These are phyloP conservation scores for Iphiclides podalirius DNA, from an alignment of 2,888 invertebrate genomes.

Conservation along the genomic window DNA sequence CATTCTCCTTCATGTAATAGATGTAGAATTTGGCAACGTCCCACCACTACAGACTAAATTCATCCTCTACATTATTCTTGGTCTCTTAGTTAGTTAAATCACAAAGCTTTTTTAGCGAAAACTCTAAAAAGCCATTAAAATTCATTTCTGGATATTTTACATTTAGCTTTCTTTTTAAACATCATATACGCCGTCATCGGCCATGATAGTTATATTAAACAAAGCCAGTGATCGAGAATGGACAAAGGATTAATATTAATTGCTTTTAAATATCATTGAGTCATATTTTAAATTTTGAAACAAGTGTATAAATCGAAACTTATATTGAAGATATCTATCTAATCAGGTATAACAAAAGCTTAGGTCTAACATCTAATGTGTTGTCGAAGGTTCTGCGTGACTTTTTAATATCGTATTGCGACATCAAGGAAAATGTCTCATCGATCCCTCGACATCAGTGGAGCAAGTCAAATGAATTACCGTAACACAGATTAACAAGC, in stretches of 20 bases:
- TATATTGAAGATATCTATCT: too few relatives aligned
- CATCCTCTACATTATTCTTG: slow-evolving; percentile 5
- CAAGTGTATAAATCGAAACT: too few relatives aligned
- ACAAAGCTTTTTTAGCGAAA: slow-evolving; percentile 13
- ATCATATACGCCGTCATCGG: neutral
- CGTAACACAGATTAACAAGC: slow-evolving; percentile 42
- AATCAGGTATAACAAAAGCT: slow-evolving; percentile 17
- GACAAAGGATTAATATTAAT: neutral
- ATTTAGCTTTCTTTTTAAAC: neutral
- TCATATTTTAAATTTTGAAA: too few relatives aligned
- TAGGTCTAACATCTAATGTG: slow-evolving; percentile 26
- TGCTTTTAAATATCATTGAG: too few relatives aligned
- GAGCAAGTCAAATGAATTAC: slow-evolving; percentile 79
- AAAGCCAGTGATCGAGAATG: neutral
- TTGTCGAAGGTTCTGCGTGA: slow-evolving; percentile 58
- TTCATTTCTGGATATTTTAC: neutral
- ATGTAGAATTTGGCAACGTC: slow-evolving; percentile 13
- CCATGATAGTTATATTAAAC: neutral
- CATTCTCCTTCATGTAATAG: neutral
- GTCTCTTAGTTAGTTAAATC: slow-evolving; percentile 2
- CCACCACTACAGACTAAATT: slow-evolving; percentile 14
- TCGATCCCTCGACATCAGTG: slow-evolving; percentile 64
- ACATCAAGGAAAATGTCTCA: slow-evolving; percentile 40
- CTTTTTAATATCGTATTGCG: slow-evolving; percentile 37
- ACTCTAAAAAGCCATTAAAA: slow-evolving; percentile 16